Percentiles rank a stretch among this genome's conserved stretches.
These are phyloP conservation scores for Micrasema longulum DNA, from an alignment of 1,140 invertebrate species.

Conservation along the genomic window DNA sequence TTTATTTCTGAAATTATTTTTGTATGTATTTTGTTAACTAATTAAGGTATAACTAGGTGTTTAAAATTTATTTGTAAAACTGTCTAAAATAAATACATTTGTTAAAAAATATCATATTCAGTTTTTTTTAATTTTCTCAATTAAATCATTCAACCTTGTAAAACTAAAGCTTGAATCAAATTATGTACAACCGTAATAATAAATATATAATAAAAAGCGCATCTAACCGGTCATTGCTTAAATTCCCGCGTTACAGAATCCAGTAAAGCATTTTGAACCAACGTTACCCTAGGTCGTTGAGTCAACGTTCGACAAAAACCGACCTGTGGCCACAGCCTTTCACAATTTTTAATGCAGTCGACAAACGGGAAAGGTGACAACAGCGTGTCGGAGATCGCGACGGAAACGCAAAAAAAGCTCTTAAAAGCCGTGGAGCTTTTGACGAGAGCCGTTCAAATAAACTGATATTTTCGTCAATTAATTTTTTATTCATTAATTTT, in stretches of 20 bases:
- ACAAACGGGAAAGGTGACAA: not conserved
- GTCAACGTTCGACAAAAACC: not conserved
- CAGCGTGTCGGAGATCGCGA: slow-evolving; percentile 2
- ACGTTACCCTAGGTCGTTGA: slow-evolving; percentile 38
- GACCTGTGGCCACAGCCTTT: not conserved
- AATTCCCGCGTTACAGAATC: slow-evolving; percentile 18
- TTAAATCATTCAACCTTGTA: no score
- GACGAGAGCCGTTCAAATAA: slow-evolving; percentile 45
- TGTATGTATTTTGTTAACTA: no score
- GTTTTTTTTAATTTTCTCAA: no score
- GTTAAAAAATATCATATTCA: no score
- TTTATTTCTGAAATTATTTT: no score
- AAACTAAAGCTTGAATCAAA: no score
- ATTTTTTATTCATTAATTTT: no score
- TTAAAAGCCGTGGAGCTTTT: slow-evolving; percentile 6
- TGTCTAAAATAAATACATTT: no score
- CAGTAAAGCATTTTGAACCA: slow-evolving; percentile 26
- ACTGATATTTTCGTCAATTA: no score
- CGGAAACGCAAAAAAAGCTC: slow-evolving; percentile 17
- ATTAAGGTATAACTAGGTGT: no score
- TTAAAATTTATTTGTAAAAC: no score
- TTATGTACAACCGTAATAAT: no score
- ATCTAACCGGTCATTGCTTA: slow-evolving; percentile 23
- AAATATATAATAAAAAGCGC: slow-evolving; percentile 12
- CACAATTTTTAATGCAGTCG: not conserved